phyloP scores from a whole-genome alignment of 2,888 invertebrate genomes.

The Asteroscopus sphinx region DNA sequence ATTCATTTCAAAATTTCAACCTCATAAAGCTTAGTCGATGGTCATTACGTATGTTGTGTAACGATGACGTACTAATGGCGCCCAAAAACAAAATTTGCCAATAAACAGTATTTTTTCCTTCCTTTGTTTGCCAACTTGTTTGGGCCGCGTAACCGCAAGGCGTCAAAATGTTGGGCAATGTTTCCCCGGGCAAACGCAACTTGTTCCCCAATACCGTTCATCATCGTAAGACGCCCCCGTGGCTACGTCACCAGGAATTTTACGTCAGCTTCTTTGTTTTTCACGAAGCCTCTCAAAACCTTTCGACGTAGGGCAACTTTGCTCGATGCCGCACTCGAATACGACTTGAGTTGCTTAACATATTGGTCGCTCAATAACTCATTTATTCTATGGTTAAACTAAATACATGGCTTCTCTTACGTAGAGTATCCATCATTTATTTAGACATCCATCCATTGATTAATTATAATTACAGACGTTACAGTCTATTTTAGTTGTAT shows the following conservation, averaged over 20 bases:
- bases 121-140: conserved; percentile 4
- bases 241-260: conserved; percentile 2
- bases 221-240: conserved; percentile 1
- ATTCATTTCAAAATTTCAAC: conserved; percentile 16
- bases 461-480: no score
- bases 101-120: conserved; percentile 1
- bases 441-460: no score
- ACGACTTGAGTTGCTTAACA: conserved; percentile 20
- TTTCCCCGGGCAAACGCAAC: conserved; percentile 18
- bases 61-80: not conserved
- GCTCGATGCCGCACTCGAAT: conserved; percentile 4
- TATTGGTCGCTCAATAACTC: conserved; percentile 1
- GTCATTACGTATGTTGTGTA: conserved; percentile 6
- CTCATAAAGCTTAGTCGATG: not conserved
- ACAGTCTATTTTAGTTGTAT: no score
- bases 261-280: conserved; percentile 36
- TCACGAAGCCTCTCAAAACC: conserved; percentile 27
- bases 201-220: conserved; percentile 3
- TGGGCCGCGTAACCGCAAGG: conserved; percentile 8
- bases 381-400: no score
- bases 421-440: no score
- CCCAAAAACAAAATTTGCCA: conserved; percentile 7
- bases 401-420: not conserved
- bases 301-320: conserved; percentile 19
- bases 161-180: conserved; percentile 29